Evolutionary conservation across 2,113 vertebrate genomes (phyloP), one percentile per base, ranked within the genome.

Genomic region (Mesoclemmys tuberculata): DNA sequence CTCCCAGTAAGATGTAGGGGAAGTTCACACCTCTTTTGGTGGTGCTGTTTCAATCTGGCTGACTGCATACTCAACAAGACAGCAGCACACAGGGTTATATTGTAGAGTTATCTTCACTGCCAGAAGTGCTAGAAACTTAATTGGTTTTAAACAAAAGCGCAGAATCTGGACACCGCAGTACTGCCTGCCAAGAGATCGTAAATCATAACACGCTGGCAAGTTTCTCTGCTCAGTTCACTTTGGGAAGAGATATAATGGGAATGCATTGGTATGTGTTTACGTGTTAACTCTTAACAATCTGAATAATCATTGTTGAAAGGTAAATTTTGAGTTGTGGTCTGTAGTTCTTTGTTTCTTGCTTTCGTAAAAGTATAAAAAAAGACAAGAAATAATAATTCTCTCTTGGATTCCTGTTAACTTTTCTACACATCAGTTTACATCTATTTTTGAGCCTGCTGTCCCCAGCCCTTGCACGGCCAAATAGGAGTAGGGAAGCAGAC

Each of bases 151-250:
- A 94, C 89, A 87, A 93, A 95, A 96, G 92, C 78, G 31, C 3
- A 87, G 97, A 97, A 97, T 97, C 95, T 96, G 95, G 97, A 96
- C 95, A 68, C 95, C 92, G 94, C 93, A 90, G 97, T 94, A 95
- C 87, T 95, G 94, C 96, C 96, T 95, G 95, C 95, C 95, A 94
- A 91, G 95, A 94, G 93, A 92, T 90, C 83, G 82, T 93, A 96
- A 97, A 96, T 95, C 90, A 77, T 41, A 83, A 95, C 95, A 97
- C 95, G 44, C 68, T 84, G 93, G 96, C 93, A 54, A 24, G 85
- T 96, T 96, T 95, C 96, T 96, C 64, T 96, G 93, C 95, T 97
- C 90, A 95, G 90, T 96, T 95, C 94, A 83, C 95, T 96, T 96
- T 96, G 90, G 93, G 95, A 96, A 85, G 0, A 0, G 88, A 94